Evolutionary conservation across 2,888 invertebrate genomes (phyloP), one percentile per base, ranked within the genome.

Genomic region (Petrolisthes cinctipes): DNA sequence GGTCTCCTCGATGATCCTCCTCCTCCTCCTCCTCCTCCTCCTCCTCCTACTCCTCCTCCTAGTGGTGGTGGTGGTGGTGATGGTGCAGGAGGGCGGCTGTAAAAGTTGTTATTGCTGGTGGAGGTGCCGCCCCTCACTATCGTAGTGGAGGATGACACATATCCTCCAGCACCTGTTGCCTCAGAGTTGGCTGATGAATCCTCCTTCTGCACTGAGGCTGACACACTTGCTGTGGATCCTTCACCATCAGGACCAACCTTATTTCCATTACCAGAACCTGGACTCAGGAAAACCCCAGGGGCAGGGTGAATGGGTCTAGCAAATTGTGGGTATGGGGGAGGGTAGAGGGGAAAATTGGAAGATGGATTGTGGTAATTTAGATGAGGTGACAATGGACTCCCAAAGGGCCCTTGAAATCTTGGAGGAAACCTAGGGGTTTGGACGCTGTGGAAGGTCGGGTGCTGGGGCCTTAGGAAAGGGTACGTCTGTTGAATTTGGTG

Each of bases 61-160:
- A 17, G 17, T 11, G 17, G 79, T 4, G 14, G 57, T n/a, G 7
- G n/a, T 71, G 4, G n/a, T 71, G 71, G 7, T n/a, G 14, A 2
- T n/a, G 6, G 14, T 17, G 20, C 71, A 17, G 57, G 9, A 7
- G 17, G 79, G 9, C 4, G 57, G 3, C 84, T 37, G 66, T 76
- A 84, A 51, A 84, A 84, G 23, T 84, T 84, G 51, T 84, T 84
- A 37, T 84, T 84, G 37, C 84, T 84, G 11, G 84, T 84, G 14
- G 84, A 84, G n/a, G 84, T 76, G 11, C 84, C 84, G 6, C 84
- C 84, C 57, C 56, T 84, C 14, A 84, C 54, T 37, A 84, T 14
- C 5, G 84, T 84, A 56, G 84, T 84, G n/a, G 84, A 84, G 5
- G 84, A 66, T 5, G 84, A 84, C 23, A 84, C 78, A 23, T 76